These are phyloP conservation scores for Intellagama lesueurii DNA, from an alignment of 2,797 vertebrate genomes.

Conservation along the genomic window DNA sequence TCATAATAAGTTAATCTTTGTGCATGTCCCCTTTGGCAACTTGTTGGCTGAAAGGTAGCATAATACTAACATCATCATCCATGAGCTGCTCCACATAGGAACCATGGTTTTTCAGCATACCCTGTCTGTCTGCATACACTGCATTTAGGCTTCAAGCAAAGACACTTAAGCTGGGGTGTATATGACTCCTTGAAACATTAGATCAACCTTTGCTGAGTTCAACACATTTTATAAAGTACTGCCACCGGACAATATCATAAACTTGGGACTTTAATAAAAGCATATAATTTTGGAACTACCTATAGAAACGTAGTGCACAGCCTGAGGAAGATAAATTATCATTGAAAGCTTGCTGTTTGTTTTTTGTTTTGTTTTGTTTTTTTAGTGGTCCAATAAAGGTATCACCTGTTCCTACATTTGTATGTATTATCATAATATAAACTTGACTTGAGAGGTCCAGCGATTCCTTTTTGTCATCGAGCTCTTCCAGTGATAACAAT, in stretches of 20 bases:
- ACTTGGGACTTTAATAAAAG: background rate
- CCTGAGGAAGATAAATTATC: too few species aligned
- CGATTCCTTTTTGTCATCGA: background rate
- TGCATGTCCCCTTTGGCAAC: too few species aligned
- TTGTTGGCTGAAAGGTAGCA: too few species aligned
- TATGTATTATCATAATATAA: background rate
- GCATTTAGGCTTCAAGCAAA: background rate
- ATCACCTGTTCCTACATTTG: background rate
- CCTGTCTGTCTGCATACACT: background rate
- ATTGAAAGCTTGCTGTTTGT: too few species aligned
- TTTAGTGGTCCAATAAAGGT: too few species aligned
- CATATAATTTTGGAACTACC: too few species aligned
- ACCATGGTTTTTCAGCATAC: background rate
- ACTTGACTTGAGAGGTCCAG: background rate
- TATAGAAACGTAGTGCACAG: too few species aligned
- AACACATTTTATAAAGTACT: background rate
- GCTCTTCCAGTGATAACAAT: background rate
- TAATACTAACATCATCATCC: too few species aligned
- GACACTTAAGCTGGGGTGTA: background rate
- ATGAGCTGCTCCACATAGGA: background rate
- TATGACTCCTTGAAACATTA: background rate
- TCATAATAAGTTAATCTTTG: too few species aligned
- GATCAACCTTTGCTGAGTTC: background rate
- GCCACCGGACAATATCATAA: background rate
- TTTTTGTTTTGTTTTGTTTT: too few species aligned